A percentile compares a stretch with the other conserved stretches of the same genome.
Evolutionary conservation across 2,888 invertebrate species (phyloP).

Genomic region (Yponomeuta evonymella): DNA sequence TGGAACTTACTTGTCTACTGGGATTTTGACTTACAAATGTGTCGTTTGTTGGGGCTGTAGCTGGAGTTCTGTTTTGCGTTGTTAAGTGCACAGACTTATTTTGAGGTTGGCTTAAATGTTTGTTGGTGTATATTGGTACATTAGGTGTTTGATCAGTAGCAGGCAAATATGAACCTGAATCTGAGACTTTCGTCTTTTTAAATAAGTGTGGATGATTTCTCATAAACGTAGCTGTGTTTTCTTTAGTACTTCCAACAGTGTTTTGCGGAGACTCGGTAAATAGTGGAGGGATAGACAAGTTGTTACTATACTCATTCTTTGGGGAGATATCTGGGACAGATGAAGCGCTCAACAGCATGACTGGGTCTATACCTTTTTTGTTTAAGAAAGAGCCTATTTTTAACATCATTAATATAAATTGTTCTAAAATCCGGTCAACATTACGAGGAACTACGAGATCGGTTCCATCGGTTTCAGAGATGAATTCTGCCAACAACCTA

Average conservation of each 20-base stretch:
- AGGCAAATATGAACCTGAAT: background rate
- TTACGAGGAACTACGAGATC: constrained; percentile 42
- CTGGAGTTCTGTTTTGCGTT: too few species aligned
- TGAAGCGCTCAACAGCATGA: background rate
- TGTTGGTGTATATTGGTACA: background rate
- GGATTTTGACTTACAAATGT: too few species aligned
- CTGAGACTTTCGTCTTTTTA: constrained; percentile 38
- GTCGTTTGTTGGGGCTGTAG: too few species aligned
- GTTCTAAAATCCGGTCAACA: constrained; percentile 61
- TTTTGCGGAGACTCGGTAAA: constrained; percentile 45
- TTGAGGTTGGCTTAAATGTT: background rate
- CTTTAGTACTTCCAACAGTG: constrained; percentile 29
- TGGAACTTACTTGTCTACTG: too few species aligned
- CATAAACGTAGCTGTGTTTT: constrained; percentile 49
- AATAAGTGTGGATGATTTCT: constrained; percentile 64
- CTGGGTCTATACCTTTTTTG: constrained; percentile 26
- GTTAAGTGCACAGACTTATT: too few species aligned
- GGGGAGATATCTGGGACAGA: background rate
- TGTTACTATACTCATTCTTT: constrained; percentile 3
- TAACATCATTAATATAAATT: constrained; percentile 59
- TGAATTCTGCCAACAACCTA: background rate
- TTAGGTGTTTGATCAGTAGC: background rate
- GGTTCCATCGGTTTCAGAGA: background rate
- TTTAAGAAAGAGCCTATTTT: constrained; percentile 48
- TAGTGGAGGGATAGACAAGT: constrained; percentile 20